These are phyloP conservation scores for Pitta sordida DNA, from an alignment of 2,113 vertebrate species.

Conservation along the genomic window DNA sequence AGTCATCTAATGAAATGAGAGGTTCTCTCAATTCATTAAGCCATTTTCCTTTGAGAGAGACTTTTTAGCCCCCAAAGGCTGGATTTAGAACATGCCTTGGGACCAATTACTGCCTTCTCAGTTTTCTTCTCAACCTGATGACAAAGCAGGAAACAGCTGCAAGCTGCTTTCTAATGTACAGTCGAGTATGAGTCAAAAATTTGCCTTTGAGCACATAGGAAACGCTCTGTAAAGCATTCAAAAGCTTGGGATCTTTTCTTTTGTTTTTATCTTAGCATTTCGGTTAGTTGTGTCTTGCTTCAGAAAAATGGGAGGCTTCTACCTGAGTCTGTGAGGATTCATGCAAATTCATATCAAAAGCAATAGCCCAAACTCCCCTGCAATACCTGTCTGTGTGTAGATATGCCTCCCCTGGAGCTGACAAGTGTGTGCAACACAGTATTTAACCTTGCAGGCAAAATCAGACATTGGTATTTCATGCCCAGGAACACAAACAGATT, in stretches of 20 bases:
- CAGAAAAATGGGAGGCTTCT: background rate
- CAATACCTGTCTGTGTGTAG: background rate
- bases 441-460: background rate
- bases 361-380: background rate
- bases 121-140: background rate
- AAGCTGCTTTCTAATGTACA: background rate
- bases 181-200: background rate
- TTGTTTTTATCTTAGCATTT: background rate
- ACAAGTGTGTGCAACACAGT: background rate
- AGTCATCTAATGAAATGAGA: background rate
- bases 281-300: background rate
- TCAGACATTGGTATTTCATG: background rate
- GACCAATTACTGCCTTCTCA: background rate
- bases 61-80: background rate
- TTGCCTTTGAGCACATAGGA: background rate
- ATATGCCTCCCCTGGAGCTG: background rate
- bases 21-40: background rate
- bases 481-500: background rate
- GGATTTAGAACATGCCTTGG: background rate
- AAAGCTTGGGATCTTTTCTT: background rate
- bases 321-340: background rate
- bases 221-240: background rate
- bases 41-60: background rate
- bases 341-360: background rate
- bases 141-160: background rate